Evolutionary conservation across 2,113 vertebrate genomes (phyloP).

Genomic region (Benitochromis conjunctus): DNA sequence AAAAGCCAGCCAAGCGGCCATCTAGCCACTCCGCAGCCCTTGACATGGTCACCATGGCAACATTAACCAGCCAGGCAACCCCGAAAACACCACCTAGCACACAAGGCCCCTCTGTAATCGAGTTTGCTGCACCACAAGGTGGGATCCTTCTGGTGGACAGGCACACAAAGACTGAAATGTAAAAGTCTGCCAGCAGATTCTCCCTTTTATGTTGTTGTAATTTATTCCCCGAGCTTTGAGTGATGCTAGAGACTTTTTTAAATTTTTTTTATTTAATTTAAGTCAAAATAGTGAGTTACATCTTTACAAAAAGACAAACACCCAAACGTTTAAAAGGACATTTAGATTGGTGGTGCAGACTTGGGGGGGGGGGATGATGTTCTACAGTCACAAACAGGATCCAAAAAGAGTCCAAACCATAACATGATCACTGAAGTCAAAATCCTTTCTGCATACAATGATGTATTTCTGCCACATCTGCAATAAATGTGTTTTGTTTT

Average conservation of each 20-base stretch:
- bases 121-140: slow-evolving; percentile 26
- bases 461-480: not conserved
- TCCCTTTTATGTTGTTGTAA: not conserved
- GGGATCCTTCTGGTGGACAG: slow-evolving; percentile 5
- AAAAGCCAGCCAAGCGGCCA: not conserved
- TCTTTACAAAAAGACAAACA: not conserved
- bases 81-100: slow-evolving; percentile 28
- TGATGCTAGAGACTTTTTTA: not conserved
- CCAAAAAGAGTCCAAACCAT: not conserved
- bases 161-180: not conserved
- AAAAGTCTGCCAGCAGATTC: not conserved
- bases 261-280: not conserved
- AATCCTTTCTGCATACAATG: not conserved
- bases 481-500: not conserved
- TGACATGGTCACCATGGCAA: slow-evolving; percentile 41
- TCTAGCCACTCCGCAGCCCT: not conserved
- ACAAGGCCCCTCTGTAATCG: slow-evolving; percentile 28
- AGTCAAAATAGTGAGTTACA: not conserved
- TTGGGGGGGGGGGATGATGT: not conserved
- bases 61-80: slow-evolving; percentile 22
- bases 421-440: not conserved
- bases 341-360: not conserved
- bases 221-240: not conserved
- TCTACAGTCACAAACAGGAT: not conserved
- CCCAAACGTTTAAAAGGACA: not conserved